Base-by-base conservation (phyloP, 2,888 invertebrate species). In the Himalopsyche anomala region DNA sequence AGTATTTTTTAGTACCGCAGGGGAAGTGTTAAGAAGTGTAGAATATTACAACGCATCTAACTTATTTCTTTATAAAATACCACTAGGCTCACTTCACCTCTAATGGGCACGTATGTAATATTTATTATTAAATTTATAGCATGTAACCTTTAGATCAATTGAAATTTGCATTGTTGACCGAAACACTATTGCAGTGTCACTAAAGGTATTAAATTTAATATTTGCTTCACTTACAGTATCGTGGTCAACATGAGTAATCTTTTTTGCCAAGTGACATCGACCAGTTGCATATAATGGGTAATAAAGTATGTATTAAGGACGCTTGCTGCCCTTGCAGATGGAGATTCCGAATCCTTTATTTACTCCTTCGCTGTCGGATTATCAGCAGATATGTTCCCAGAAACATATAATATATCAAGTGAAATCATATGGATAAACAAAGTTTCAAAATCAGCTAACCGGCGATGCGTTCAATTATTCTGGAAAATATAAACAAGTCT, bases 221-320 rank as follows among this genome's bases (percentile, higher is more conserved):
- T 74, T 74, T 5, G 74, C 74, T 74, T 74, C 74, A 74, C 38
- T 74, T 74, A 38, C 28, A 74, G 12, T 74, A 36, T 74, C 38
- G 38, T 38, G 74, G 74, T 19, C 12, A 38, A 74, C 74, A 15
- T 74, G 74, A 74, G 74, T 74, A 74, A 74, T 74, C 38, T 12
- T 74, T 74, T 74, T 38, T 74, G 74, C 74, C 28, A 74, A 38
- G 15, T 74, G 74, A 74, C 74, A 74, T 74, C 74, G 28, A 74
- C 74, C 74, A 38, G 74, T 74, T 74, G 74, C 74, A 74, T 36
- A 84, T 84, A 84, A 84, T 84, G 84, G 84, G 84, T 56, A 84
- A 84, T 84, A 84, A 84, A 84, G 56, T 84, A 84, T 84, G 81
- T 84, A 84, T 84, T 84, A 84, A 81, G 81, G 81, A 80, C 56